phyloP scores from a whole-genome alignment of 2,888 invertebrate species.

The Myathropa florea region DNA sequence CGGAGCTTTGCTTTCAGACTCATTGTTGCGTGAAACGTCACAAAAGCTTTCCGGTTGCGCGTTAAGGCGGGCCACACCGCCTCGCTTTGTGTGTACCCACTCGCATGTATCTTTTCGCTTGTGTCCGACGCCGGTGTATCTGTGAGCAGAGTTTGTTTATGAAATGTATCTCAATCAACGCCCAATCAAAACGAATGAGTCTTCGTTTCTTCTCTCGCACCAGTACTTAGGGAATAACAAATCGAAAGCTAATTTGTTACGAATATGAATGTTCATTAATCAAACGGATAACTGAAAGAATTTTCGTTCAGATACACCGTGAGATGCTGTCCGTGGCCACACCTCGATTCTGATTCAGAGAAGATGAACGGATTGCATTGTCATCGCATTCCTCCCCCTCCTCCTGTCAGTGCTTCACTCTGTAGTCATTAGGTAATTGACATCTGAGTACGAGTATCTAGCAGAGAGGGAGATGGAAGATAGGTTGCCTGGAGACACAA shows the following conservation, averaged over 20 bases:
- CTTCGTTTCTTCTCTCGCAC: slow-evolving; percentile 10
- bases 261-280: slow-evolving; percentile 2
- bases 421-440: background rate
- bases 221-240: slow-evolving; percentile 22
- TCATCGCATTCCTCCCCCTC: background rate
- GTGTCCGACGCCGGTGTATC: background rate
- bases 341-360: slow-evolving; percentile 31
- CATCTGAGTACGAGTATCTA: background rate
- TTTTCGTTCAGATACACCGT: background rate
- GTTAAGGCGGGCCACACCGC: background rate
- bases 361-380: background rate
- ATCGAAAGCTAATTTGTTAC: slow-evolving; percentile 36
- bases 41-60: slow-evolving; percentile 5
- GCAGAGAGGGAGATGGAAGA: background rate
- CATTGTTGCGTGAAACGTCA: slow-evolving; percentile 49
- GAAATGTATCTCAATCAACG: slow-evolving; percentile 28
- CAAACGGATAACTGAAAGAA: background rate
- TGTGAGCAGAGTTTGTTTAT: slow-evolving; percentile 3
- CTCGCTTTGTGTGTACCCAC: background rate
- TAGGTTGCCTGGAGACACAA: background rate
- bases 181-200: slow-evolving; percentile 54
- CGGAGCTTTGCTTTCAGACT: slow-evolving; percentile 23
- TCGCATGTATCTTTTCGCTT: too few relatives aligned
- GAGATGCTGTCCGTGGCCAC: slow-evolving; percentile 8
- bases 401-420: background rate